phyloP scores from a whole-genome alignment of 2,797 vertebrate species.

The Novumbra hubbsi region DNA sequence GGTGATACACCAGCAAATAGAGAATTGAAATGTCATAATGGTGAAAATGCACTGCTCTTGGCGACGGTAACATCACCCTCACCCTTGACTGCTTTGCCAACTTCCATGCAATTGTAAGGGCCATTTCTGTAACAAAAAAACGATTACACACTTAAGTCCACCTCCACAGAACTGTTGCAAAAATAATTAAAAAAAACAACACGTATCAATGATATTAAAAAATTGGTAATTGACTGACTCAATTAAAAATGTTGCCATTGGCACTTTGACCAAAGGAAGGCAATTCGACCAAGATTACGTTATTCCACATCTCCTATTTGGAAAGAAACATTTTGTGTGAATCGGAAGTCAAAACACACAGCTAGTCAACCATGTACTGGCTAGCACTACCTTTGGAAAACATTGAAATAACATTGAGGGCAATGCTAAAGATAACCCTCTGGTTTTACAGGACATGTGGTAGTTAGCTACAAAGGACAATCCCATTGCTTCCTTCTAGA shows the following conservation, averaged over 20 bases:
- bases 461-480: constrained; percentile 19
- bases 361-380: neutral
- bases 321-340: neutral
- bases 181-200: neutral
- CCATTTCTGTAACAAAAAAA: neutral
- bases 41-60: neutral
- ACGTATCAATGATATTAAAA: neutral
- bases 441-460: neutral
- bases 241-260: neutral
- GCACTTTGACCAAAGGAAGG: constrained; percentile 3
- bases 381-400: neutral
- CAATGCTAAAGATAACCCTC: neutral
- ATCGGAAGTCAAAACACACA: neutral
- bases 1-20: neutral
- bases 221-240: neutral
- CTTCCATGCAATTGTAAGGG: neutral
- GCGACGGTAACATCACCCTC: neutral
- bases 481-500: constrained; percentile 13
- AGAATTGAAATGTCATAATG: constrained; percentile 26
- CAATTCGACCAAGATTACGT: constrained; percentile 25
- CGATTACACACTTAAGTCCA: constrained; percentile 1
- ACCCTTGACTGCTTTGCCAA: neutral
- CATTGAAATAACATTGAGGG: neutral
- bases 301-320: constrained; percentile 17
- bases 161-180: neutral